These are phyloP conservation scores for Hemaris fuciformis DNA, from an alignment of 2,888 invertebrate species.

Conservation along the genomic window DNA sequence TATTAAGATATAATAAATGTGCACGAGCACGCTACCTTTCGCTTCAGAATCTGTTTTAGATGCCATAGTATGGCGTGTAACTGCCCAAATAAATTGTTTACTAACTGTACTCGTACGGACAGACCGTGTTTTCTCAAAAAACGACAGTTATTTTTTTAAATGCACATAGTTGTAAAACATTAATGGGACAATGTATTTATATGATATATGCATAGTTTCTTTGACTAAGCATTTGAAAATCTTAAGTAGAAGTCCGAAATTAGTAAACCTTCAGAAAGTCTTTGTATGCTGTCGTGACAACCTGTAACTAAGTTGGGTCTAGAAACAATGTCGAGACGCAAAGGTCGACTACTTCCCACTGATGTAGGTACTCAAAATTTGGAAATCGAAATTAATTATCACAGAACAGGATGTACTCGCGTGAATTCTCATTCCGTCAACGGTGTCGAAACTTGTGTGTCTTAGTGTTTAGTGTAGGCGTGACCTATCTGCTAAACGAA, in stretches of 20 bases:
- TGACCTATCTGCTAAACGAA: conserved; percentile 45
- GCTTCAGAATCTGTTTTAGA: conserved; percentile 1
- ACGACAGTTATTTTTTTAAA: neutral
- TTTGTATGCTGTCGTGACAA: too few relatives aligned
- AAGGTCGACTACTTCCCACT: too few relatives aligned
- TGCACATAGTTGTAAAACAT: neutral
- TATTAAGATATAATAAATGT: conserved; percentile 2
- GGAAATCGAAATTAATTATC: too few relatives aligned
- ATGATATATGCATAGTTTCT: neutral
- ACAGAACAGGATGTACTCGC: neutral
- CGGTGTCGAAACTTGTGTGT: conserved; percentile 43
- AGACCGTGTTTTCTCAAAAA: neutral
- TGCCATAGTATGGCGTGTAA: neutral
- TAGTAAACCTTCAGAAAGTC: too few relatives aligned
- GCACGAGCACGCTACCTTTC: conserved; percentile 5
- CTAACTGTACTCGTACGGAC: neutral
- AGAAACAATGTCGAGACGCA: too few relatives aligned
- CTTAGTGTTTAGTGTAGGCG: conserved; percentile 46
- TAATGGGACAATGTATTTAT: neutral
- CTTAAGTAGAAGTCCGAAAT: too few relatives aligned
- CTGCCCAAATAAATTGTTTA: neutral
- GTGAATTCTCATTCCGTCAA: conserved; percentile 25
- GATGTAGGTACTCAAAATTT: too few relatives aligned
- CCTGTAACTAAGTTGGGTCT: too few relatives aligned
- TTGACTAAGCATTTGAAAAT: too few relatives aligned